phyloP scores from a whole-genome alignment of 2,888 invertebrate genomes.

The Drosophila siamana region DNA sequence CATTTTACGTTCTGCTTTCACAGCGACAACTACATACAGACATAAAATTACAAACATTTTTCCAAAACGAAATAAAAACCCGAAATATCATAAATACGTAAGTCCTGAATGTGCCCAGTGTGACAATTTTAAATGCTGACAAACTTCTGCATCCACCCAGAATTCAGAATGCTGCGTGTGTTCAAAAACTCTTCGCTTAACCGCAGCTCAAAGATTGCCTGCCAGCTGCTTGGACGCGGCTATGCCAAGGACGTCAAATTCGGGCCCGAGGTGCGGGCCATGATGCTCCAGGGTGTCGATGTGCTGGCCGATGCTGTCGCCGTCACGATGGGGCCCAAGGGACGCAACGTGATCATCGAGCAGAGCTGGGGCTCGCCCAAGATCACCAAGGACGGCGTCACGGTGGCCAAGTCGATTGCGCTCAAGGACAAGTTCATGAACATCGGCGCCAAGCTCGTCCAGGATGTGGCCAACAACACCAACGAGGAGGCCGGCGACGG shows the following conservation, averaged over 20 bases:
- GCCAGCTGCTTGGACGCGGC: constrained; percentile 85
- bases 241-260: constrained; percentile 98
- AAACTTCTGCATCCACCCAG: neutral
- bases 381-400: constrained; percentile 99
- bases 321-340: constrained; percentile 99
- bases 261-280: constrained; percentile 97
- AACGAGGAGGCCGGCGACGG: constrained; percentile 99
- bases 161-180: constrained; percentile 52
- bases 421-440: constrained; percentile 99
- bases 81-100: constrained; percentile 4
- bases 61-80: constrained; percentile 10
- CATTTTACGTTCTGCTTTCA: constrained; percentile 38
- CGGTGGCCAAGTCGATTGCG: constrained; percentile 98
- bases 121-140: too few relatives aligned
- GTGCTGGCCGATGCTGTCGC: constrained; percentile 99
- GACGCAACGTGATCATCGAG: constrained; percentile 98
- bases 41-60: constrained; percentile 17
- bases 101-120: neutral
- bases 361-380: constrained; percentile 99
- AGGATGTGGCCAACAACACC: constrained; percentile 99
- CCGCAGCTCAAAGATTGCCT: constrained; percentile 85
- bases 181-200: constrained; percentile 77
- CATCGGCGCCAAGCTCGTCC: constrained; percentile 98
- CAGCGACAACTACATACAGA: constrained; percentile 41
- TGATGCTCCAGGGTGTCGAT: constrained; percentile 99